Evolutionary conservation across 2,113 vertebrate genomes (phyloP).

Genomic region (Upupa epops): DNA sequence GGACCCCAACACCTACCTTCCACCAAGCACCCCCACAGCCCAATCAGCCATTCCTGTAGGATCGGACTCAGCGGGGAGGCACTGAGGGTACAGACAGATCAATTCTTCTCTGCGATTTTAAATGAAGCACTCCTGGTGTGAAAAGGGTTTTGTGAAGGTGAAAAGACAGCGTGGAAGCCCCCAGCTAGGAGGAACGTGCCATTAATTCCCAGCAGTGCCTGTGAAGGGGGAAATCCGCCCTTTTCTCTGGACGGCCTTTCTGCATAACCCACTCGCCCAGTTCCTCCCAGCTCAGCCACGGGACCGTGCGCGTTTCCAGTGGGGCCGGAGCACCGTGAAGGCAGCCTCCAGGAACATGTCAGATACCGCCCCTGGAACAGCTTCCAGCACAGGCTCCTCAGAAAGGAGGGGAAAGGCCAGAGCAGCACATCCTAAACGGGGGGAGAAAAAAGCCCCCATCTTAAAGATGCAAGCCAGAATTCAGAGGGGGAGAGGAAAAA

Average conservation of each 20-base stretch:
- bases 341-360: conserved; percentile 12
- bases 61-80: not conserved
- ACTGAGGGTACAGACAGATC: conserved; percentile 37
- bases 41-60: accelerated
- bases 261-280: conserved; percentile 73
- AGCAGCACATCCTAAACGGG: not conserved
- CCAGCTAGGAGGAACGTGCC: conserved; percentile 74
- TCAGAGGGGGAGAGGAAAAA: not conserved
- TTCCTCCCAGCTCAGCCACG: conserved; percentile 67
- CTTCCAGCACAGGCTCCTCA: conserved; percentile 13
- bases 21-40: not conserved
- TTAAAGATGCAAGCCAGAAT: not conserved
- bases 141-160: conserved; percentile 75
- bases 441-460: not conserved
- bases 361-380: conserved; percentile 29
- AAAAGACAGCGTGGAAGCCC: conserved; percentile 71
- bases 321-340: conserved; percentile 18
- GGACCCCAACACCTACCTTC: not conserved
- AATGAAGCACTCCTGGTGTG: conserved; percentile 71
- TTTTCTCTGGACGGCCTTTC: too few species aligned
- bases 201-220: conserved; percentile 75
- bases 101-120: conserved; percentile 62
- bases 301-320: conserved; percentile 58
- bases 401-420: not conserved
- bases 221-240: conserved; percentile 71